A percentile compares a stretch with the other conserved stretches of the same genome.
Conservation (phyloP, 2,797 vertebrate species). For the Merluccius polli region DNA sequence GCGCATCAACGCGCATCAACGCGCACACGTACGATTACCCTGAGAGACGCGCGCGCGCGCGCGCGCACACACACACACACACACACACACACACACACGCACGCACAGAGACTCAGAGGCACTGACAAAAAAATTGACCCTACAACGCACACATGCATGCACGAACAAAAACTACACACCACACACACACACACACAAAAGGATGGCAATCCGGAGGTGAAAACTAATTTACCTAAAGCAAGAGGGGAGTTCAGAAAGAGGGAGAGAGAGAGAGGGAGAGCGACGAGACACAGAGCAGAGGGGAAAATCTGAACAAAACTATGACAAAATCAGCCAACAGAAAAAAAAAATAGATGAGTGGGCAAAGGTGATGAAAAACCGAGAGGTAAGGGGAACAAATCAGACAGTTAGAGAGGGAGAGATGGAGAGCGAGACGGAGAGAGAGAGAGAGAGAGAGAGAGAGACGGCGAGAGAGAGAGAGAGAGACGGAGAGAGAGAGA, state of each 20-base stretch:
- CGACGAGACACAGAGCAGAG: conserved; percentile 15
- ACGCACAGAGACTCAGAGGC: no score
- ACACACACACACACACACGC: no score
- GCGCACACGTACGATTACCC: conserved; percentile 25
- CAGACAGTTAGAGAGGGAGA: conserved; percentile 44
- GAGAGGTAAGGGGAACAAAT: conserved; percentile 33
- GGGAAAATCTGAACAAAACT: background rate
- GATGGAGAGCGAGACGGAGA: conserved; percentile 43
- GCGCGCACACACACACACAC: no score
- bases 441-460: conserved; percentile 63
- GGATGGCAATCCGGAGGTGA: conserved; percentile 15
- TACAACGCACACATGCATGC: no score
- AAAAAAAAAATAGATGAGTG: conserved; percentile 33
- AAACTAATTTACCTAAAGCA: conserved; percentile 53
- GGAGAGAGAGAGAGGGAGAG: conserved; percentile 11
- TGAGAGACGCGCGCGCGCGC: background rate
- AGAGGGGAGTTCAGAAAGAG: conserved; percentile 21
- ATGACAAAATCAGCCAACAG: conserved; percentile 6
- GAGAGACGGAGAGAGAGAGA: conserved; percentile 40
- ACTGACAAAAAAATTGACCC: no score
- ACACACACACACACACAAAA: no score
- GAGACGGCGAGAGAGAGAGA: conserved; percentile 33
- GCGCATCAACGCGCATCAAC: background rate
- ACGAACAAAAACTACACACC: no score
- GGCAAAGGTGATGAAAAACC: background rate